A percentile compares a stretch with the other conserved stretches of the same genome.
Conservation (phyloP, 1,140 invertebrate species). For the Melipona quadrifasciata region DNA sequence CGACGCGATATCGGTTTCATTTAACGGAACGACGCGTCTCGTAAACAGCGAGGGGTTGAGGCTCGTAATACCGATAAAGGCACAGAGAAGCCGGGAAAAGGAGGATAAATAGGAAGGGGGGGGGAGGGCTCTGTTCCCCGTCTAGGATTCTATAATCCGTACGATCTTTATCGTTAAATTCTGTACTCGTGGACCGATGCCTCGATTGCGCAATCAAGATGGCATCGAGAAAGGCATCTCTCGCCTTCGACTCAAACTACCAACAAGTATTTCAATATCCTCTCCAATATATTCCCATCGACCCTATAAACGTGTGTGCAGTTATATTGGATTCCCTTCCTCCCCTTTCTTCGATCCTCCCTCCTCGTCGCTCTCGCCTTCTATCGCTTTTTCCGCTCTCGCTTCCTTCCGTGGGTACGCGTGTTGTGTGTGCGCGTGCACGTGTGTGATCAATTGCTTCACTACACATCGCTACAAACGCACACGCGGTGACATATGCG, state of each 20-base stretch:
- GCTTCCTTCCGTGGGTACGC: constrained; percentile 44
- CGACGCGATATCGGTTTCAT: constrained; percentile 15
- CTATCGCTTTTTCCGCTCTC: constrained; percentile 54
- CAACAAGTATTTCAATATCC: constrained; percentile 82
- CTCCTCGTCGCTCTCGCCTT: constrained; percentile 54
- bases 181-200: constrained; percentile 72
- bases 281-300: constrained; percentile 80
- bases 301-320: constrained; percentile 80
- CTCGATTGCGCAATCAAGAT: constrained; percentile 81
- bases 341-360: constrained; percentile 52
- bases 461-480: constrained; percentile 6
- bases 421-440: not conserved
- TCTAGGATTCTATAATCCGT: constrained; percentile 72
- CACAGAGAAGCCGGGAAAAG: not conserved
- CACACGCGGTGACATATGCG: constrained; percentile 4
- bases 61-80: constrained; percentile 10
- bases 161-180: constrained; percentile 77
- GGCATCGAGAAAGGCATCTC: constrained; percentile 81
- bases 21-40: not conserved
- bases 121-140: constrained; percentile 4
- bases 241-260: constrained; percentile 81
- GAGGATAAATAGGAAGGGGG: not conserved
- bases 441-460: constrained; percentile 34
- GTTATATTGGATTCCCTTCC: constrained; percentile 80
- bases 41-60: constrained; percentile 24